A percentile compares a stretch with the other conserved stretches of the same genome.
Conservation (phyloP, 2,113 vertebrate species). For the Gallinago jamesoni region DNA sequence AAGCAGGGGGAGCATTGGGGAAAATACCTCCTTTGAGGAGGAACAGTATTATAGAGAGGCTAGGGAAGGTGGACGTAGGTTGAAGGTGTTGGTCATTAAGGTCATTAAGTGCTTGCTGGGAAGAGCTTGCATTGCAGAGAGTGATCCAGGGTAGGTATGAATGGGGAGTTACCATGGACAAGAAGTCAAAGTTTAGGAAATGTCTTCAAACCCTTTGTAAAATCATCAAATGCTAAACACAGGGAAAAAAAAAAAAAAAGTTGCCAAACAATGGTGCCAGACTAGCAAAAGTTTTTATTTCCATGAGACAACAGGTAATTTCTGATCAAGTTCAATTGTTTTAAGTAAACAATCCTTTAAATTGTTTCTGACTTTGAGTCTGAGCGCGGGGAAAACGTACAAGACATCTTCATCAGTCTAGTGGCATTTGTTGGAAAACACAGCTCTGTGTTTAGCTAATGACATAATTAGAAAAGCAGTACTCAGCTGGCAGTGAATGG, state of each 20-base stretch:
- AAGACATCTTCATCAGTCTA: conserved; percentile 20
- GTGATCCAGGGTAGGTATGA: not conserved
- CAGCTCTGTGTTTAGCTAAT: conserved; percentile 36
- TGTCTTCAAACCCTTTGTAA: not conserved
- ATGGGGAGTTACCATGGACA: not conserved
- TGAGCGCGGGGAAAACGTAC: not conserved
- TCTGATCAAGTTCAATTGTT: not conserved
- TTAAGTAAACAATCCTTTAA: not conserved
- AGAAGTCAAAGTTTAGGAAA: not conserved
- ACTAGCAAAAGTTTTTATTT: not conserved
- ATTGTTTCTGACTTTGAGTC: not conserved
- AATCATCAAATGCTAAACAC: not conserved
- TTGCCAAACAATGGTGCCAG: not conserved
- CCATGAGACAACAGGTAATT: not conserved
- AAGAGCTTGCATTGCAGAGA: not conserved
- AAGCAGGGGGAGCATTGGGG: not conserved
- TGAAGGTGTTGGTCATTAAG: not conserved
- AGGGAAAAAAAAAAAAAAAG: not conserved
- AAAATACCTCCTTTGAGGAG: not conserved
- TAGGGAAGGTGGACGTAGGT: not conserved
- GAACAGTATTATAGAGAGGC: not conserved
- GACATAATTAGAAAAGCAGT: conserved; percentile 57
- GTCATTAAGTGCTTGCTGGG: not conserved
- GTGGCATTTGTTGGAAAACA: conserved; percentile 49
- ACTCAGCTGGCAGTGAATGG: conserved; percentile 50